Conservation (phyloP, 53 echinoderm and acorn worm species). For the Arbacia lixula region DNA sequence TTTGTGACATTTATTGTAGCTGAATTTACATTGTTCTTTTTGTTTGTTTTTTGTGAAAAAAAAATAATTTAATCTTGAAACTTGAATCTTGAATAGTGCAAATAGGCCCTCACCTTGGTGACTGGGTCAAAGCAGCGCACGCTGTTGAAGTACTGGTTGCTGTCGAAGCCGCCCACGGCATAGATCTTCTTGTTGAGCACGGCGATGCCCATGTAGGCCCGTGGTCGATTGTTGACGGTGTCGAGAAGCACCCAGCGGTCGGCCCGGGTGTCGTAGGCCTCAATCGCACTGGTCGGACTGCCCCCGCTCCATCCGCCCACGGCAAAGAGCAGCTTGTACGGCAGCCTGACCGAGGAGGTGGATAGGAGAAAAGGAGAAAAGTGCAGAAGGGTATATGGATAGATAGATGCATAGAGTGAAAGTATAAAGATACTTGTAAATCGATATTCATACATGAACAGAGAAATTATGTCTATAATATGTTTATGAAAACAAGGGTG, state of each 20-base stretch:
- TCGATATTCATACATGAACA: too few species aligned
- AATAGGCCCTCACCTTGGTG: constrained; percentile 44
- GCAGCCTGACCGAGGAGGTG: constrained; percentile 60
- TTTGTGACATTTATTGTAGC: not conserved
- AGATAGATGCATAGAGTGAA: too few species aligned
- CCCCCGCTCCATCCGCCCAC: constrained; percentile 99
- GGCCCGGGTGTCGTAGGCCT: constrained; percentile 96
- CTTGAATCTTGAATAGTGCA: not conserved
- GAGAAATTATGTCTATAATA: too few species aligned
- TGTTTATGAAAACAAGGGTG: too few species aligned
- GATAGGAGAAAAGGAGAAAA: too few species aligned
- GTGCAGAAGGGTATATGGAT: too few species aligned
- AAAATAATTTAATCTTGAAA: too few species aligned
- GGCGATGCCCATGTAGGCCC: constrained; percentile 98
- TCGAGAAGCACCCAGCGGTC: constrained; percentile 95
- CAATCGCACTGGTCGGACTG: constrained; percentile 94
- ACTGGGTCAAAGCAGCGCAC: constrained; percentile 91
- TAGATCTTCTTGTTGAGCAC: constrained; percentile 77
- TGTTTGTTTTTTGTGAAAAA: too few species aligned
- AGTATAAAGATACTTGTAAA: too few species aligned
- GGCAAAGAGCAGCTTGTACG: constrained; percentile 87
- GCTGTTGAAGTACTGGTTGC: constrained; percentile 99
- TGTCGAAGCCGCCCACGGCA: constrained; percentile 96
- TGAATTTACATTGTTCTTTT: not conserved
- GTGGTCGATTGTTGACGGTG: constrained; percentile 82